Evolutionary conservation across 2,797 vertebrate genomes (phyloP), one percentile per base, ranked within the genome.

Genomic region (Sebastes hubbsi): DNA sequence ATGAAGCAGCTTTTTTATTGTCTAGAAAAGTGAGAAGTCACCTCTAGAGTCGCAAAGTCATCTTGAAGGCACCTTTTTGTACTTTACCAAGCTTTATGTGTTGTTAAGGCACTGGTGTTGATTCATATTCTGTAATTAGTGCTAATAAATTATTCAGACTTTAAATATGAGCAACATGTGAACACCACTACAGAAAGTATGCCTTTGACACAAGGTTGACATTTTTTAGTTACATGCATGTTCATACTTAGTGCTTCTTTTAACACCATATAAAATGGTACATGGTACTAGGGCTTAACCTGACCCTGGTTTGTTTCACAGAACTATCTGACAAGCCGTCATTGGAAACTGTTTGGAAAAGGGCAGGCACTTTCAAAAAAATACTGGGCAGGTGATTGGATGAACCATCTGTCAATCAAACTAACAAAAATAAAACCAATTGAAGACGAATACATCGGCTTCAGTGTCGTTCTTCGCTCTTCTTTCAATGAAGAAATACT

Each of bases 41-140:
- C 62, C 77, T 83, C 49, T 68, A 11, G 6, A 32, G 67, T 22
- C 7, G 0, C 64, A 89, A 83, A 81, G 72, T 80, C 72, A 82
- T 54, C 66, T 75, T 60, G 54, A 84, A 76, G 62, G 55, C 68
- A 80, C 52, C 65, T 70, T 87, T 67, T 56, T 34, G 75, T 27
- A 61, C 46, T 77, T 72, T 55, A 42, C 7, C 4, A 16, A 77
- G 55, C 64, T 75, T 49, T 34, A 22, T 52, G 32, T 38, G 72
- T 61, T 80, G 66, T 85, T 67, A 69, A 29, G 38, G 68, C 55
- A 22, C 63, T 60, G 24, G 34, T 70, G 54, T 79, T 88, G 72
- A 89, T 83, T 84, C 73, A 84, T 82, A 70, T 61, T 82, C 46
- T 71, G 59, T 79, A 83, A 86, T 88, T 82, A 88, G 63, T 42